Percentiles rank a stretch among this genome's conserved stretches.
Conservation (phyloP, 2,113 vertebrate species). For the Anser cygnoides region DNA sequence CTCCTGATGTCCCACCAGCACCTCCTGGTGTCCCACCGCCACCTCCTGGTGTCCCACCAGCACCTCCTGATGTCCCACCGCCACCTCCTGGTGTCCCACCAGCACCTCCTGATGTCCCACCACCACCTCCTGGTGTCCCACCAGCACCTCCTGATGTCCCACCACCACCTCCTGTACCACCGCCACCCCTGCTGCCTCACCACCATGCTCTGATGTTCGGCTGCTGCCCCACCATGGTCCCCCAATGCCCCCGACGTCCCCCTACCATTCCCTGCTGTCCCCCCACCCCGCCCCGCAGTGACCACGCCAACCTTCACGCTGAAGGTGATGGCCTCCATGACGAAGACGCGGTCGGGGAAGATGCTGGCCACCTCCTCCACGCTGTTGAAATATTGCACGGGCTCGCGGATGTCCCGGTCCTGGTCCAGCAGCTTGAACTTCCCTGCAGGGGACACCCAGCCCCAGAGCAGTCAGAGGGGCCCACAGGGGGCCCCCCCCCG, state of each 20-base stretch:
- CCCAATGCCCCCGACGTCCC: too few relatives aligned
- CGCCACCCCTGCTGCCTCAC: neutral
- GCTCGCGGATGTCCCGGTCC: slow-evolving; percentile 93
- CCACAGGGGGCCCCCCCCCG: rapidly evolving
- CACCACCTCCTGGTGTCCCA: too few relatives aligned
- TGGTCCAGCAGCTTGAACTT: slow-evolving; percentile 98
- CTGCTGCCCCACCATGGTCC: neutral
- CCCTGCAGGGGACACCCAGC: slow-evolving; percentile 72
- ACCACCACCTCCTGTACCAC: neutral
- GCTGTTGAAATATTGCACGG: slow-evolving; percentile 94
- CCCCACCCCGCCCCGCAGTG: neutral
- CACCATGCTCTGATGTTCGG: neutral
- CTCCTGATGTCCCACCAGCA: too few relatives aligned
- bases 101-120: neutral
- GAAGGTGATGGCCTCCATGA: slow-evolving; percentile 98
- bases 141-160: neutral
- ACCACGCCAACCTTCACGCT: slow-evolving; percentile 89
- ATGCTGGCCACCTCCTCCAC: slow-evolving; percentile 96
- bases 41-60: too few relatives aligned
- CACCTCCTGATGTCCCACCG: neutral
- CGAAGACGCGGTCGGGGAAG: slow-evolving; percentile 96
- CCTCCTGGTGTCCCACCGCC: too few relatives aligned
- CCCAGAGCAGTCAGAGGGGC: neutral
- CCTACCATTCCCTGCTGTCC: neutral
- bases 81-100: neutral